Base-by-base conservation (phyloP, 2,888 invertebrate species). In the Tenthredo scrophulariae region DNA sequence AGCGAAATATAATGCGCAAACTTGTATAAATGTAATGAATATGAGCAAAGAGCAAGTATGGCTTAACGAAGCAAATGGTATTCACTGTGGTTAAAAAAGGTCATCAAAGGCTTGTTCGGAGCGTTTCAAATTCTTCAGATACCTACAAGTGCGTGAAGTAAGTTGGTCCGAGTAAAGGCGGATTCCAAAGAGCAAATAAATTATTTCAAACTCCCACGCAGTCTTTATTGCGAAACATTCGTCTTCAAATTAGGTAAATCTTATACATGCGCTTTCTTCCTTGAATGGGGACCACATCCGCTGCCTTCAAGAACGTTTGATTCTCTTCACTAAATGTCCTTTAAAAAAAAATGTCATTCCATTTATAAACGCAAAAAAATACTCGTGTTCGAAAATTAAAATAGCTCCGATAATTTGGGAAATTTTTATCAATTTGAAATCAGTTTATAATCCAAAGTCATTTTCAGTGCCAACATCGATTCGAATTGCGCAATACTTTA, bases 31-130 rank as follows among this genome's bases (percentile, higher is more conserved):
- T n/a, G n/a, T n/a, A n/a, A n/a, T n/a, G 33, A 9, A 26, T 1
- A 62, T 13, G 26, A 4, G 62, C 26, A 26, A 62, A 62, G 26
- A 26, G 22, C 13, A 26, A 62, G 70, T 33, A 70, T 7, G 33
- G 10, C 26, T 22, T 15, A 22, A 10, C 15, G 29, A 29, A 29
- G 65, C 15, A 65, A 29, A 65, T 22, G 26, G 26, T 33, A 29
- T 37, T 37, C 29, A 33, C 70, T 70, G 70, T 33, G 70, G 70
- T 70, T 70, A 0, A 15, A 37, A 33, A 70, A 70, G 70, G 70
- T 70, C 70, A 29, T 70, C 70, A 29, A 70, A 70, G 70, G 70
- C 18, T 70, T 70, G 70, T 70, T 70, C 15, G 33, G 7, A 33
- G 37, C 37, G 9, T 70, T 70, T 37, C 33, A 18, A 29, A 70